phyloP scores from a whole-genome alignment of 1,140 invertebrate genomes.

The Pomacea maculata region DNA sequence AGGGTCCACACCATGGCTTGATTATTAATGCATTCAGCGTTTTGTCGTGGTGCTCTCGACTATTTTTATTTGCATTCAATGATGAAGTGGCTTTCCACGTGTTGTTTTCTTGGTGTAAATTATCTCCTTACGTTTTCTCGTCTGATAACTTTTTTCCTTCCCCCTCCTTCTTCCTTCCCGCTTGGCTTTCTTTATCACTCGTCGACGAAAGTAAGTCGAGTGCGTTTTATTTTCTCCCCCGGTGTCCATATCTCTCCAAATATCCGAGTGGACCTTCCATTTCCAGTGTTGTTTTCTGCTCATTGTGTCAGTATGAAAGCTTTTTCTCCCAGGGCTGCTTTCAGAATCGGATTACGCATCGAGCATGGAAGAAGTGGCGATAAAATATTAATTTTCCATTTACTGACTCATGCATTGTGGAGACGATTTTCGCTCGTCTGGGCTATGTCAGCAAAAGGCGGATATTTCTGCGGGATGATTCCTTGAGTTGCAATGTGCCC shows the following conservation, averaged over 20 bases:
- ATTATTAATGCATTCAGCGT: not conserved
- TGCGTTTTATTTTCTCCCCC: not conserved
- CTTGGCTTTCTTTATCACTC: not conserved
- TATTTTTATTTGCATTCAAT: no score
- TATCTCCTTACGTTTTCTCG: not conserved
- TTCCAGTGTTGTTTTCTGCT: not conserved
- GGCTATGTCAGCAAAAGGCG: no score
- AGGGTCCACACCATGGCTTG: no score
- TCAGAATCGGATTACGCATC: not conserved
- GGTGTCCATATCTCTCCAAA: not conserved
- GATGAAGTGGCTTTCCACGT: not conserved
- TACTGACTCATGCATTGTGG: no score
- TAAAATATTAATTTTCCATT: no score
- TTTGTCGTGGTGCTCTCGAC: not conserved
- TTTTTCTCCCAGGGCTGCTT: not conserved
- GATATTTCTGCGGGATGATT: no score
- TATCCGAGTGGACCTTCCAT: not conserved
- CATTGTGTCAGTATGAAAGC: not conserved
- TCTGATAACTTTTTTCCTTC: not conserved
- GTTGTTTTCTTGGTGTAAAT: constrained; percentile 3
- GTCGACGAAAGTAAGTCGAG: not conserved
- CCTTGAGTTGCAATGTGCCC: no score
- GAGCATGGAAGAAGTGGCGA: not conserved
- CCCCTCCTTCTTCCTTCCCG: not conserved
- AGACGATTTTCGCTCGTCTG: no score